Percentiles rank a stretch among this genome's conserved stretches.
Evolutionary conservation across 2,888 invertebrate genomes (phyloP).

Genomic region (Lasius fuliginosus): DNA sequence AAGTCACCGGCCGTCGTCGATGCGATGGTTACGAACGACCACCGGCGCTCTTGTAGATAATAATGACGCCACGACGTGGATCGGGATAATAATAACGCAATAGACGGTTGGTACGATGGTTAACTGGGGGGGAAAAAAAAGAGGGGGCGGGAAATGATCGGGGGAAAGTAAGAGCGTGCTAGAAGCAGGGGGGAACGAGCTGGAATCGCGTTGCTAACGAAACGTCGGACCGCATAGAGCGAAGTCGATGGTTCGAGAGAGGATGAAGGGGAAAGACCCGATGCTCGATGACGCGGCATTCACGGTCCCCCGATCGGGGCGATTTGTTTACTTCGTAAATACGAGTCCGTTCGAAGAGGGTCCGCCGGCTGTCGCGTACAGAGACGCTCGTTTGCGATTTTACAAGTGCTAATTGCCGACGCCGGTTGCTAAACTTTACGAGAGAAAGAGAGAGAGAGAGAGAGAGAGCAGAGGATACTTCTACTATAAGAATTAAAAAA

Average conservation of each 20-base stretch:
- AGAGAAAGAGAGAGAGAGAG: too few relatives aligned
- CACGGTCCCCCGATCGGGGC: constrained; percentile 32
- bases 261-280: neutral
- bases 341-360: constrained; percentile 32
- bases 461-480: neutral
- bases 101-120: constrained; percentile 67
- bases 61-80: constrained; percentile 74
- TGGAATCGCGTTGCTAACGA: constrained; percentile 61
- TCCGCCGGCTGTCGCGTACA: constrained; percentile 26
- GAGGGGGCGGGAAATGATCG: constrained; percentile 42
- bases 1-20: constrained; percentile 80
- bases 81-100: constrained; percentile 76
- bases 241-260: constrained; percentile 52
- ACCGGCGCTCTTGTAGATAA: constrained; percentile 77
- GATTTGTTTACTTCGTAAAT: constrained; percentile 53
- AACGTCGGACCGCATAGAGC: constrained; percentile 51
- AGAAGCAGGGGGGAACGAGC: constrained; percentile 7
- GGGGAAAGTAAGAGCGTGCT: constrained; percentile 22
- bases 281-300: constrained; percentile 48
- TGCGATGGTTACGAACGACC: constrained; percentile 80
- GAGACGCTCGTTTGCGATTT: constrained; percentile 58
- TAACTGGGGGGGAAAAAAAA: constrained; percentile 58
- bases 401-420: constrained; percentile 70
- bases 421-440: constrained; percentile 29
- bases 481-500: neutral